Conservation (phyloP, 1,140 invertebrate genomes). For the Globodera rostochiensis region DNA sequence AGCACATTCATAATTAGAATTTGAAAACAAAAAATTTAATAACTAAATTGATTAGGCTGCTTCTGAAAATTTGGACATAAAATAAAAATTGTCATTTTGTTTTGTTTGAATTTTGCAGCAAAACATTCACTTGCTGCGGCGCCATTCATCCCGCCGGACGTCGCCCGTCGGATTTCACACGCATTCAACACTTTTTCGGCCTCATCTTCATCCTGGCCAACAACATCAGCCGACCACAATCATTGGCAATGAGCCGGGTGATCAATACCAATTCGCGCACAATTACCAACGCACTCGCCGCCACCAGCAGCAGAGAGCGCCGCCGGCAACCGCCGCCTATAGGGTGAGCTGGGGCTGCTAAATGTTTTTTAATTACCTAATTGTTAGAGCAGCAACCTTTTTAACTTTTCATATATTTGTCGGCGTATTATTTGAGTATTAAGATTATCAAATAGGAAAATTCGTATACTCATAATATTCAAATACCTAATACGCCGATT, state of each 20-base stretch:
- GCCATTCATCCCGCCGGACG: slow-evolving; percentile 9
- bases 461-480: too few relatives aligned
- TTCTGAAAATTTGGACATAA: too few relatives aligned
- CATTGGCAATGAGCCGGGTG: slow-evolving; percentile 27
- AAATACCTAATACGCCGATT: too few relatives aligned
- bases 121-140: neutral
- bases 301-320: neutral
- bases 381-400: too few relatives aligned
- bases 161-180: neutral
- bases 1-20: too few relatives aligned
- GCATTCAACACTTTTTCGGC: neutral
- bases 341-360: neutral
- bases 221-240: slow-evolving; percentile 22
- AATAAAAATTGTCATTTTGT: neutral
- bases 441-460: too few relatives aligned
- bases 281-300: neutral
- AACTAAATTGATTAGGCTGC: too few relatives aligned
- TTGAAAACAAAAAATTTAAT: too few relatives aligned
- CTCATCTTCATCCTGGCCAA: slow-evolving; percentile 7
- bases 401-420: too few relatives aligned
- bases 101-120: neutral
- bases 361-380: too few relatives aligned
- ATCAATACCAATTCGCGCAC: slow-evolving; percentile 25
- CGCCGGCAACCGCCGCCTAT: neutral
- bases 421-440: too few relatives aligned